A percentile compares a stretch with the other conserved stretches of the same genome.
Evolutionary conservation across 2,888 invertebrate species (phyloP).

Genomic region (Byasa hedistus): DNA sequence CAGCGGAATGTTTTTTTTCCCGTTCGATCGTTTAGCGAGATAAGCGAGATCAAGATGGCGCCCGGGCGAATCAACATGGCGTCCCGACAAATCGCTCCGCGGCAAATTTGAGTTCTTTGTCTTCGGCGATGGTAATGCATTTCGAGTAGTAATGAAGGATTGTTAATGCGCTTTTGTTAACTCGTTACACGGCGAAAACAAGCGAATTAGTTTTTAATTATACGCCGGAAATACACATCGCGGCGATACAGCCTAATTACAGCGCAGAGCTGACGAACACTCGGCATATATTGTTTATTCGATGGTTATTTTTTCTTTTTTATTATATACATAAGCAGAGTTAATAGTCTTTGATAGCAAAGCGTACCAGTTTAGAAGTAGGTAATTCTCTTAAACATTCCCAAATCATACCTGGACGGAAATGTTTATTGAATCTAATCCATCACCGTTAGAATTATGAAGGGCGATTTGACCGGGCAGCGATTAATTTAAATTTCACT

Average conservation of each 20-base stretch:
- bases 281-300: too few species aligned
- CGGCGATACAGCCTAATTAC: conserved; percentile 31
- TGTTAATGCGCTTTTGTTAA: conserved; percentile 73
- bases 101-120: conserved; percentile 32
- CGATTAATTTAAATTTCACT: too few species aligned
- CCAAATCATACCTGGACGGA: too few species aligned
- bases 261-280: conserved; percentile 9
- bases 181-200: conserved; percentile 44
- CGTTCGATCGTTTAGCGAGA: conserved; percentile 3
- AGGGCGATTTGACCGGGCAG: too few species aligned
- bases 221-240: conserved; percentile 54
- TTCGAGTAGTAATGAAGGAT: conserved; percentile 57
- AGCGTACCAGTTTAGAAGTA: too few species aligned
- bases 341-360: too few species aligned
- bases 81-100: conserved; percentile 15
- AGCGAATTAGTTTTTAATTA: conserved; percentile 73
- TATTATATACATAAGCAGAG: too few species aligned
- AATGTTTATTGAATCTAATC: too few species aligned
- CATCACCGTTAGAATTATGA: too few species aligned
- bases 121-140: conserved; percentile 47
- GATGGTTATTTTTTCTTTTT: too few species aligned
- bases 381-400: too few species aligned
- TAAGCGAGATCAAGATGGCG: conserved; percentile 9
- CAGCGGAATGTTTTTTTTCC: conserved; percentile 4
- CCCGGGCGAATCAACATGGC: conserved; percentile 18